phyloP scores from a whole-genome alignment of 2,113 vertebrate species.

The Rhodinocichla rosea region DNA sequence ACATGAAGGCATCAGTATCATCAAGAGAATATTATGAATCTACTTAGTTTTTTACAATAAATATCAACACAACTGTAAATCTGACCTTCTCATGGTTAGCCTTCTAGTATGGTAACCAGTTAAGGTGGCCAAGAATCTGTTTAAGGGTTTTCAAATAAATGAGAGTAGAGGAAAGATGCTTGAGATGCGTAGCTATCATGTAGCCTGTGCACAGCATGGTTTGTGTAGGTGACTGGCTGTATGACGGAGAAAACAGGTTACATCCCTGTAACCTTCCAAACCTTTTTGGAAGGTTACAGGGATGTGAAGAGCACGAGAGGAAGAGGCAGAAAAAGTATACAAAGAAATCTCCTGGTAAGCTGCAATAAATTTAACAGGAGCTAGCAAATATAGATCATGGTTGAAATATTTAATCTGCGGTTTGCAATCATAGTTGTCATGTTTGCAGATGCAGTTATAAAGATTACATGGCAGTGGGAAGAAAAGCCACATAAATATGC shows the following conservation, averaged over 20 bases:
- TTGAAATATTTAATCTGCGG: not conserved
- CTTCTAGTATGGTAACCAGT: not conserved
- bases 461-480: not conserved
- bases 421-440: not conserved
- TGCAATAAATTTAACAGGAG: not conserved
- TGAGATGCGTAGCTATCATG: not conserved
- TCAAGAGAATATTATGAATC: not conserved
- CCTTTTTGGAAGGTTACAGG: not conserved
- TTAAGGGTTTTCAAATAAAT: not conserved
- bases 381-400: not conserved
- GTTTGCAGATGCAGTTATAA: not conserved
- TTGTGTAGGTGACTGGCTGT: not conserved
- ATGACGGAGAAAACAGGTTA: fast-evolving
- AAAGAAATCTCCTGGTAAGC: not conserved
- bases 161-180: not conserved
- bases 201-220: not conserved
- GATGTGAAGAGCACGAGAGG: not conserved
- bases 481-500: not conserved
- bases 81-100: not conserved
- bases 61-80: not conserved
- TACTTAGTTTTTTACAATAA: not conserved
- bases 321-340: not conserved
- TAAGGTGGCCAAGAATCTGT: not conserved
- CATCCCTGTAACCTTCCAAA: no score
- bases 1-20: not conserved